Evolutionary conservation across 2,888 invertebrate genomes (phyloP).

Genomic region (Ptilodon capucinus): DNA sequence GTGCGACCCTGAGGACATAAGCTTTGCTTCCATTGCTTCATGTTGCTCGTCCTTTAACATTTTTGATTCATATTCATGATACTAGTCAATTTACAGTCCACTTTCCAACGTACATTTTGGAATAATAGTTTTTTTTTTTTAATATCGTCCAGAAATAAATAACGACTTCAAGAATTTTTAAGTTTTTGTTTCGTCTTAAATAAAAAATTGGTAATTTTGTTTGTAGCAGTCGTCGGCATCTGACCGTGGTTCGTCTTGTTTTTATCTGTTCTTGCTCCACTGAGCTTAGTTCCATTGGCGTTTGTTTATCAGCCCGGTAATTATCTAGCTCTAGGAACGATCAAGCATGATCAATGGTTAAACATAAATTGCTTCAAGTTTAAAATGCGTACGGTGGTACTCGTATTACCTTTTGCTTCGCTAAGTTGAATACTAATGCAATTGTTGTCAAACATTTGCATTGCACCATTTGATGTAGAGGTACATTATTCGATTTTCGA

Average conservation of each 20-base stretch:
- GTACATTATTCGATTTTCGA: not conserved
- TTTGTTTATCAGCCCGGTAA: conserved; percentile 38
- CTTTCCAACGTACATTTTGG: no score
- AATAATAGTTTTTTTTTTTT: no score
- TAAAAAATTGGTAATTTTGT: no score
- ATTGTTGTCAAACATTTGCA: conserved; percentile 29
- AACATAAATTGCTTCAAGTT: conserved; percentile 36
- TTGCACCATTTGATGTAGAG: not conserved
- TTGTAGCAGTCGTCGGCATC: not conserved
- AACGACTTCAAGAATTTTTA: no score
- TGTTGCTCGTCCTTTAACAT: no score
- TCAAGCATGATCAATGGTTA: conserved; percentile 39
- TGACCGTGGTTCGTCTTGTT: not conserved
- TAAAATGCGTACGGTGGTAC: conserved; percentile 30
- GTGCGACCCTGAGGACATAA: conserved; percentile 16
- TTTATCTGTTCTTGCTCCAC: not conserved
- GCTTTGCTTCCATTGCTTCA: conserved; percentile 6
- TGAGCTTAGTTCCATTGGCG: conserved; percentile 26
- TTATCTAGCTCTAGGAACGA: conserved; percentile 16
- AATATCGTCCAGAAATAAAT: no score
- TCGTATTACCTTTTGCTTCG: conserved; percentile 27
- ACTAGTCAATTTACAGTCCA: no score
- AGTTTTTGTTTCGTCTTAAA: no score
- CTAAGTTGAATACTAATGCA: conserved; percentile 31
- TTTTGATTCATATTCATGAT: no score